Percentiles rank a stretch among this genome's conserved stretches.
These are phyloP conservation scores for Metopolophium dirhodum DNA, from an alignment of 1,140 invertebrate genomes.

Conservation along the genomic window DNA sequence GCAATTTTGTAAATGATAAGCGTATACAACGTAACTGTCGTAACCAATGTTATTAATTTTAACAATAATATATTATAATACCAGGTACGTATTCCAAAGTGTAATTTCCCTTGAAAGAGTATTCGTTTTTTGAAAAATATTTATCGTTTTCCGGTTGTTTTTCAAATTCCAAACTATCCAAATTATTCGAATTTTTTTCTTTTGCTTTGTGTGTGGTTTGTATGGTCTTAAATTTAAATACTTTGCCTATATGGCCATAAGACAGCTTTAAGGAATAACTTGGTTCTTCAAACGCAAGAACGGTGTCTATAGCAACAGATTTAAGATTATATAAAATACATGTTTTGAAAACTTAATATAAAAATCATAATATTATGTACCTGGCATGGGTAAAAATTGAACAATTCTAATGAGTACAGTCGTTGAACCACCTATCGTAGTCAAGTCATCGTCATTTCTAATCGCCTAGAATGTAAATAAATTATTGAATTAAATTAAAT, in stretches of 20 bases:
- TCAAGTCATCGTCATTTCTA: neutral
- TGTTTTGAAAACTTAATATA: neutral
- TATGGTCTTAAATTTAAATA: neutral
- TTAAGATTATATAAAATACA: neutral
- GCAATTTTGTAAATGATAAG: neutral
- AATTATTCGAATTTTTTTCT: neutral
- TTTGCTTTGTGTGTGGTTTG: neutral
- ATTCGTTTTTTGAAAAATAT: neutral
- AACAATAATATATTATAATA: neutral
- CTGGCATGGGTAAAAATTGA: neutral
- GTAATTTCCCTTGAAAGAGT: conserved; percentile 6
- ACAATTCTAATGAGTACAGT: conserved; percentile 15
- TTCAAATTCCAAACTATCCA: neutral
- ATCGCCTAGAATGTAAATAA: neutral
- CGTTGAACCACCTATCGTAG: neutral
- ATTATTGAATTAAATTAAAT: too few relatives aligned
- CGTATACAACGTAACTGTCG: neutral
- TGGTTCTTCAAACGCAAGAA: conserved; percentile 6
- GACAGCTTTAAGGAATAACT: conserved; percentile 23
- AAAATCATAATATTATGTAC: neutral
- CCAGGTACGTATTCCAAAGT: conserved; percentile 31
- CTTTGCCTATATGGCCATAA: neutral
- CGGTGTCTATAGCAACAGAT: neutral
- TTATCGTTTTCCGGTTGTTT: neutral
- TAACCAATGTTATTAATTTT: neutral